Conservation (phyloP, 2,888 invertebrate genomes). For the Ectropis crepuscularia region DNA sequence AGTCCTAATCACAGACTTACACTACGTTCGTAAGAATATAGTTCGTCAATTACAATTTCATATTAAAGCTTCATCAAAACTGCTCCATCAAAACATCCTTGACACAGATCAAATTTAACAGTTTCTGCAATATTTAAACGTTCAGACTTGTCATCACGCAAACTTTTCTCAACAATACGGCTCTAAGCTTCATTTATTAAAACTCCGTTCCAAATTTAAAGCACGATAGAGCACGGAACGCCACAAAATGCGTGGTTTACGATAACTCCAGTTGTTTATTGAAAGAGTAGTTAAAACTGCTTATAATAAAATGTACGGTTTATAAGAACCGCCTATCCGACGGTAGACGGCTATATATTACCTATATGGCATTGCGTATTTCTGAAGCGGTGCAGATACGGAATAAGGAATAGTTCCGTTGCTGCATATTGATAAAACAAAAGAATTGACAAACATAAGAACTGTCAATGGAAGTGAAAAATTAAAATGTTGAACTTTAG, state of each 20-base stretch:
- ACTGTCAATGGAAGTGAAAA: no score
- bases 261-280: constrained; percentile 45
- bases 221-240: constrained; percentile 23
- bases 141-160: constrained; percentile 15
- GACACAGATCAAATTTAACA: neutral
- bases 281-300: constrained; percentile 46
- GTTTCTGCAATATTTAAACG: neutral
- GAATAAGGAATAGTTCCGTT: constrained; percentile 31
- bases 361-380: constrained; percentile 60
- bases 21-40: no score
- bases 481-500: no score
- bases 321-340: constrained; percentile 47
- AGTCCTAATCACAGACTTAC: no score
- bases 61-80: no score
- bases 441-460: no score
- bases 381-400: constrained; percentile 47
- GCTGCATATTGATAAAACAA: neutral
- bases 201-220: constrained; percentile 23
- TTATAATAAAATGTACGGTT: constrained; percentile 52
- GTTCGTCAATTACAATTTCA: no score
- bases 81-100: neutral
- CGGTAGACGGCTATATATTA: constrained; percentile 54
- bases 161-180: constrained; percentile 8
- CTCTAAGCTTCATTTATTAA: constrained; percentile 18
- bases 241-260: constrained; percentile 40